Base-by-base conservation (phyloP, 2,113 vertebrate species). In the Brachyhypopomus occidentalis region DNA sequence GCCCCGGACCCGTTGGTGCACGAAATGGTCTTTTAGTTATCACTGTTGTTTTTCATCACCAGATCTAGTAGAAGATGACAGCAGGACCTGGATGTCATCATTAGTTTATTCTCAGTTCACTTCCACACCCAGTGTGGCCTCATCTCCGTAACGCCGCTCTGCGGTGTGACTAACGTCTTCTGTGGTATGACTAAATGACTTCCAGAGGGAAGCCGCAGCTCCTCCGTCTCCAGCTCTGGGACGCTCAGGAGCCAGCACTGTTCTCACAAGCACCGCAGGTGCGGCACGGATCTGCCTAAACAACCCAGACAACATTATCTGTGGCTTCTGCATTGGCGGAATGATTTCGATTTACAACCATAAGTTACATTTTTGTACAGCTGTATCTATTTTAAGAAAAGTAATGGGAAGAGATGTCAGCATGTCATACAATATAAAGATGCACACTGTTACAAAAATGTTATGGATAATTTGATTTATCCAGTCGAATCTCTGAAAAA, bases 181-280 rank as follows among this genome's bases (percentile, higher is more conserved):
- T 22, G 36, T 52, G 7, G 75, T 52, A 62, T 77, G 75, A 77
- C 19, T 64, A 64, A 76, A 77, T 64, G 12, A 77, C 41, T 52
- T 66, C 63, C 63, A 66, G 41, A 63, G 60, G 60, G 60, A 64
- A 48, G 20, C 36, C 30, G 60, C 14, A 16, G 16, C 34, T 12
- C 56, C 74, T 9, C 34, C 22, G 55, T 56, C 62, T 63, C 25
- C 19, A 64, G 63, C 16, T 16, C 62, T 64, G 2, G 45, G 62
- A 70, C 36, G 19, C 34, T 19, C 34, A 41, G n/a, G 66, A 41
- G 66, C 66, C n/a, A 70, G 8, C 41, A 41, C 36, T 70, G 66
- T 41, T 25, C 36, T 70, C 66, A 41, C 30, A 36, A 67, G 20
- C 34, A 9, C 20, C 19, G 64, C 8, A 36, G 34, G 8, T 20